Base-by-base conservation (phyloP, 30 jellyfish, hydroid and myxozoan genomes). In the Hydractinia symbiolongicarpus region DNA sequence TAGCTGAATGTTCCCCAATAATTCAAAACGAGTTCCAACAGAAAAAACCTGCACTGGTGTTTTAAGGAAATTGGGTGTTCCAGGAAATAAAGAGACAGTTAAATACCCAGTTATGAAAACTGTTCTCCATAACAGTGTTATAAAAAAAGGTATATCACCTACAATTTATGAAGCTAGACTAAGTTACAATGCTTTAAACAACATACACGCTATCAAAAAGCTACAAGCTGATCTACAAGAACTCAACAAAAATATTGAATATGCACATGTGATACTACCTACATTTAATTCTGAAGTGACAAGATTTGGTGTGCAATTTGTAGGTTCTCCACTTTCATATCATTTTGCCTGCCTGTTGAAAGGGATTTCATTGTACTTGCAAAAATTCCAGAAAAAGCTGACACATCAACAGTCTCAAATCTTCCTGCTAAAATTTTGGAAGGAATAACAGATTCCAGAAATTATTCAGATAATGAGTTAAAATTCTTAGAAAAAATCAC, bases 81-180 rank as follows among this genome's bases (percentile, higher is more conserved):
- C 81, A 30, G 81, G 81, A 5, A 71, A 71, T 13, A 71, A 71
- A 71, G 81, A 71, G 13, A 13, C 81, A 16, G 56, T 51, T 6
- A 71, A 71, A 71, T 71, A 44, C n/a, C 81, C 81, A 6, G 81
- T 71, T 16, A 71, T 71, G 81, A 71, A 71, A 71, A 71, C 72
- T 5, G n/a, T 52, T 51, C 56, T 71, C 49, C 81, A 71, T 51
- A 71, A 52, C 56, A 71, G 5, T 5, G 81, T 71, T 30, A 51
- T 30, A 21, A 71, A 71, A 71, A 71, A 71, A 52, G 81, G 81
- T 5, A 71, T 71, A 15, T 21, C 62, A 30, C 62, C 81, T 21
- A 71, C 62, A 71, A 16, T 71, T 15, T 71, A 71, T 71, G 81
- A 71, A 44, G 62, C n/a, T n/a, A n/a, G n/a, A n/a, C n/a, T n/a